Evolutionary conservation across 1,140 invertebrate species (phyloP), one percentile per base, ranked within the genome.

Genomic region (Drosophila chauvacae): DNA sequence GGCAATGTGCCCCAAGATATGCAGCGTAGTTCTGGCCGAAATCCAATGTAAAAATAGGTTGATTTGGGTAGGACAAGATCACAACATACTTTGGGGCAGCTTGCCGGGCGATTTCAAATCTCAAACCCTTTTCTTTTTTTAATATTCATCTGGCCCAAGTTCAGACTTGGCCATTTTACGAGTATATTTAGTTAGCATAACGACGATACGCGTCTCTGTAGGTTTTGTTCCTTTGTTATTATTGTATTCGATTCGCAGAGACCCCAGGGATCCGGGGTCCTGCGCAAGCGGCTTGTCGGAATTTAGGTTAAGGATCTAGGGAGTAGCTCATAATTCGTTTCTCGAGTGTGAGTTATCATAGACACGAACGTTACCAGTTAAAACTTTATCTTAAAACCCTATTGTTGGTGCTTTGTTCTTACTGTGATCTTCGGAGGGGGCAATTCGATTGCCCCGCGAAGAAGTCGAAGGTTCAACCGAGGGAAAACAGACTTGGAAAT

Each of bases 371-470:
- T 70, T 77, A 85, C 65, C 70, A 59, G 71, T 80, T 77, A 77
- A 88, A 87, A 77, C 48, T 55, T 59, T 73, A 71, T 77, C 86
- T 90, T 90, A 90, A 70, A 76, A 66, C 62, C 80, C 84, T 91
- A 91, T 90, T 91, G 88, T 91, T 92, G 91, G 91, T 92, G 91
- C 91, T 91, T 91, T 91, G 84, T 83, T 91, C 91, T 92, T 92
- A 92, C 91, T 85, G 81, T 91, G 86, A 86, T 83, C 63, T 37
- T 50, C 53, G 35, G 14, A 0, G 14, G 33, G 62, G 78, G 76
- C 88, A 90, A 90, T 90, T 91, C 56, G 53, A 90, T 86, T 87
- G 83, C 76, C 72, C 68, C 50, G 33, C 53, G 50, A 68, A 53
- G 45, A 72, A 72, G 57, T 45, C 61, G 69, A 75, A 81, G 50